Evolutionary conservation across 2,888 invertebrate genomes (phyloP).

Genomic region (Rotaria macrura): DNA sequence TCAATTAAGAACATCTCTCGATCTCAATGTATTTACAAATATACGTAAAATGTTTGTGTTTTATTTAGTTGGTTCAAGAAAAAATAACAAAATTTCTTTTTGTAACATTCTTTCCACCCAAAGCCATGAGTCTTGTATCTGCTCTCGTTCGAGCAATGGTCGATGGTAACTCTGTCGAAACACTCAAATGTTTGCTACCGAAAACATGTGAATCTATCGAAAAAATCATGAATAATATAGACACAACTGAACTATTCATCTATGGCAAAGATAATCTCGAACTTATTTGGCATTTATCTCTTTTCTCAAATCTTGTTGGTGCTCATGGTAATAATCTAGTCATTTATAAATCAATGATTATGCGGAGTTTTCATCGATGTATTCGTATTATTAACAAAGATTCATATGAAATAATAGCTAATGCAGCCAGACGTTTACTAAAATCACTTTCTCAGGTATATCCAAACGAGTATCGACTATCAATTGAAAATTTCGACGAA

Average conservation of each 20-base stretch:
- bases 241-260: background rate
- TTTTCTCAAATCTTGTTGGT: background rate
- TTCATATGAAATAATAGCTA: conserved; percentile 5
- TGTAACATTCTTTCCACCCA: background rate
- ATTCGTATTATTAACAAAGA: background rate
- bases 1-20: no score
- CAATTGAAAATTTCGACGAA: conserved; percentile 11
- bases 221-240: background rate
- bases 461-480: conserved; percentile 19
- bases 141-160: background rate
- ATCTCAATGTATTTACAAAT: no score
- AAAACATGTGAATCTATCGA: background rate
- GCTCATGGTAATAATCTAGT: conserved; percentile 19
- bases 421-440: conserved; percentile 20
- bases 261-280: background rate
- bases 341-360: conserved; percentile 12
- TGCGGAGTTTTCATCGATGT: background rate
- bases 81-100: background rate
- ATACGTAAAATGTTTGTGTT: background rate
- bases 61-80: background rate
- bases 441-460: conserved; percentile 9
- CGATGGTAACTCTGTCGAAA: background rate
- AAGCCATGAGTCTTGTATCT: background rate
- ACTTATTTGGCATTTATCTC: background rate
- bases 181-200: background rate